phyloP scores from a whole-genome alignment of 2,113 vertebrate species.

The Microtus oregoni region DNA sequence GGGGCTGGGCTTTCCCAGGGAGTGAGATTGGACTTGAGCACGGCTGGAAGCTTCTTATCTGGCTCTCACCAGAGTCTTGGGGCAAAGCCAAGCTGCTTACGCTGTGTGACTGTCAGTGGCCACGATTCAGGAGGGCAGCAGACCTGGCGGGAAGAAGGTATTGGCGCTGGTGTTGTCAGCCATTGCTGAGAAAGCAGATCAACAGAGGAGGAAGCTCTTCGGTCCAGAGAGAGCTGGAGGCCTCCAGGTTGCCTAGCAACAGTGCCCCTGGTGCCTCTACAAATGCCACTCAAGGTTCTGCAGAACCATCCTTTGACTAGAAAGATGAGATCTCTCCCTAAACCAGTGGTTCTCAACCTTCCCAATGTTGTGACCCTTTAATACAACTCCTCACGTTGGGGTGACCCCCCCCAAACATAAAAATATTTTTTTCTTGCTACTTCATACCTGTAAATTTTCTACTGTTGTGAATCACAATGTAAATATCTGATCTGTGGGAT shows the following conservation, averaged over 20 bases:
- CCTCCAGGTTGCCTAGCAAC: slow-evolving; percentile 66
- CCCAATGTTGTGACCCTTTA: neutral
- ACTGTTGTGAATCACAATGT: neutral
- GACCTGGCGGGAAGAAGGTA: neutral
- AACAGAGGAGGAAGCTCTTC: neutral
- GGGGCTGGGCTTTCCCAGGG: neutral
- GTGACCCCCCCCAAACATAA: neutral
- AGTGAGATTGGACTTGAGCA: neutral
- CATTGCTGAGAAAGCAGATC: slow-evolving; percentile 2
- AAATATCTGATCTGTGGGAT: neutral
- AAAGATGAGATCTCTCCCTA: neutral
- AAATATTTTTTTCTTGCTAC: neutral
- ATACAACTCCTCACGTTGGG: neutral
- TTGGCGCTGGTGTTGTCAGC: neutral
- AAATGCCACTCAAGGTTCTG: neutral
- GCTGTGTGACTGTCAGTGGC: neutral
- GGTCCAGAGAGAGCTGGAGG: neutral
- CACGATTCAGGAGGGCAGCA: neutral
- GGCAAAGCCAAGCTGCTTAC: neutral
- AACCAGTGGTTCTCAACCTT: neutral
- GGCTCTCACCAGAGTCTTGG: neutral
- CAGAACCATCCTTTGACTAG: neutral
- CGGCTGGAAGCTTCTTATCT: slow-evolving; percentile 10
- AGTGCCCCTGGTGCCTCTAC: neutral
- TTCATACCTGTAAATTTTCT: neutral